Conservation (phyloP, 2,113 vertebrate genomes). For the Zingel zingel region DNA sequence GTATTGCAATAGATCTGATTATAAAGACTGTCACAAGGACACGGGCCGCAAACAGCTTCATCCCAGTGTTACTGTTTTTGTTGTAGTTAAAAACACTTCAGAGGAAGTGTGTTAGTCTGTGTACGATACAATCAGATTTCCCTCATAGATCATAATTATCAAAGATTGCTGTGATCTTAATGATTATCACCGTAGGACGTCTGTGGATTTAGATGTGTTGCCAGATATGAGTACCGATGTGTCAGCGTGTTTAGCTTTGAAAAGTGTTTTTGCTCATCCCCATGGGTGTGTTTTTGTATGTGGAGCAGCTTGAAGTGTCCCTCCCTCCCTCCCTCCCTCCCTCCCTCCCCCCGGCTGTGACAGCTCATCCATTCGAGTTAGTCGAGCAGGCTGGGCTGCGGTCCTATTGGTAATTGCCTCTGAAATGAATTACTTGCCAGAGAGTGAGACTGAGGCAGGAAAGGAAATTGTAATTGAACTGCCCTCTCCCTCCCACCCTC, state of each 20-base stretch:
- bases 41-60: neutral
- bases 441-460: slow-evolving; percentile 59
- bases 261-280: slow-evolving; percentile 36
- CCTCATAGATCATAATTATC: slow-evolving; percentile 55
- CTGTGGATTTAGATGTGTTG: slow-evolving; percentile 35
- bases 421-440: slow-evolving; percentile 83
- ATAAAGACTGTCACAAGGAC: neutral
- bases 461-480: slow-evolving; percentile 82
- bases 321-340: neutral
- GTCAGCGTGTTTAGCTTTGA: slow-evolving; percentile 24
- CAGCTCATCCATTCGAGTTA: slow-evolving; percentile 81
- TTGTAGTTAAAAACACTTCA: slow-evolving; percentile 31
- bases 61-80: slow-evolving; percentile 24
- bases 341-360: slow-evolving; percentile 45
- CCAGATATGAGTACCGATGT: slow-evolving; percentile 22
- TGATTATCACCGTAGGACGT: slow-evolving; percentile 47
- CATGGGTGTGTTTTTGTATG: slow-evolving; percentile 60
- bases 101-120: slow-evolving; percentile 24
- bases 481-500: slow-evolving; percentile 28
- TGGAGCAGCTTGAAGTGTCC: slow-evolving; percentile 57
- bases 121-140: slow-evolving; percentile 28
- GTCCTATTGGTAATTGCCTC: slow-evolving; percentile 76
- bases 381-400: slow-evolving; percentile 51
- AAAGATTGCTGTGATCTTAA: slow-evolving; percentile 53
- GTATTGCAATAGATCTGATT: slow-evolving; percentile 12